Percentiles rank a stretch among this genome's conserved stretches.
Conservation (phyloP, 2,797 vertebrate genomes). For the Coregonus ussuriensis region DNA sequence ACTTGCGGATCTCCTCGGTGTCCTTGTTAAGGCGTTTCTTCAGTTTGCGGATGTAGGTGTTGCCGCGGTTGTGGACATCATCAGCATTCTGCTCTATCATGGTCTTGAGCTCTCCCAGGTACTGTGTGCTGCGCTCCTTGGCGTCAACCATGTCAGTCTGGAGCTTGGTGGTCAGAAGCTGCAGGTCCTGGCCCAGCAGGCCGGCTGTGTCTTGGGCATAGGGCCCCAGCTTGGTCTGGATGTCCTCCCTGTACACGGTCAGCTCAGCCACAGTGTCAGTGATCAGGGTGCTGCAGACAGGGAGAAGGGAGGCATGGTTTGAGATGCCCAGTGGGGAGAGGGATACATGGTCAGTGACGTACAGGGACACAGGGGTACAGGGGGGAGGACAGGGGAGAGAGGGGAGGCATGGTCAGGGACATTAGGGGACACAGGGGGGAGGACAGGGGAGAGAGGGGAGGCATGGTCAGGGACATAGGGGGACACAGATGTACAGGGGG, state of each 20-base stretch:
- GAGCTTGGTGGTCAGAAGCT: constrained; percentile 75
- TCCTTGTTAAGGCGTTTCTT: constrained; percentile 84
- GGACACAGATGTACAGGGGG: too few relatives aligned
- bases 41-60: constrained; percentile 78
- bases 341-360: neutral
- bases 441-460: too few relatives aligned
- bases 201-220: constrained; percentile 54
- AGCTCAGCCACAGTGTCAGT: constrained; percentile 81
- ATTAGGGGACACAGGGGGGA: too few relatives aligned
- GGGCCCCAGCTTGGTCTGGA: constrained; percentile 74
- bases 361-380: neutral
- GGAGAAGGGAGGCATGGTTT: neutral
- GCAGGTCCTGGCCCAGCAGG: constrained; percentile 76
- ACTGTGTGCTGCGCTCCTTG: constrained; percentile 74
- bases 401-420: too few relatives aligned
- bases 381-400: too few relatives aligned
- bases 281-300: constrained; percentile 75
- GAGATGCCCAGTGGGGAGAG: neutral
- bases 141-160: constrained; percentile 80
- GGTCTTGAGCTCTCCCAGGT: constrained; percentile 76
- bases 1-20: constrained; percentile 78
- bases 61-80: constrained; percentile 67
- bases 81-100: constrained; percentile 79
- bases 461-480: too few relatives aligned
- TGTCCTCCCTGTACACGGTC: constrained; percentile 61